Percentiles rank a stretch among this genome's conserved stretches.
Evolutionary conservation across 2,113 vertebrate genomes (phyloP).

Genomic region (Lophotis ruficrista): DNA sequence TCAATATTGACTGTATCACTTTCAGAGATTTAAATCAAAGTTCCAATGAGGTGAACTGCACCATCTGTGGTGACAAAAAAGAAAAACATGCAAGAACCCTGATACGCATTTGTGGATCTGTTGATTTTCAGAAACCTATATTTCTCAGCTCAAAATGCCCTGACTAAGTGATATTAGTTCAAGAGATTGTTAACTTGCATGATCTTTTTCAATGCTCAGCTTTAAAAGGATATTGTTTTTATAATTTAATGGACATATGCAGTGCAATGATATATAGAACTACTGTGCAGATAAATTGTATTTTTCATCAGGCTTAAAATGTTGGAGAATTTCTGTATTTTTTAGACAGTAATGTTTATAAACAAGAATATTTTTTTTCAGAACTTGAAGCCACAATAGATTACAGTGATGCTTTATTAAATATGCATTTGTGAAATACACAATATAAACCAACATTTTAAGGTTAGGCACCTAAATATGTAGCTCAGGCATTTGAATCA

Average conservation of each 20-base stretch:
- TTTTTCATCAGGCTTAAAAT: background rate
- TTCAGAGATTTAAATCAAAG: conserved; percentile 17
- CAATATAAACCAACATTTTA: background rate
- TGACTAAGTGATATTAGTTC: background rate
- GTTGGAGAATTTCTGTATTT: background rate
- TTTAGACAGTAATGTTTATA: background rate
- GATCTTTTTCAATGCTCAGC: background rate
- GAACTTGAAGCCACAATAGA: background rate
- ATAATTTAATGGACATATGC: background rate
- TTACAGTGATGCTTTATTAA: background rate
- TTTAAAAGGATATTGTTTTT: background rate
- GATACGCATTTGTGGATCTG: conserved; percentile 3
- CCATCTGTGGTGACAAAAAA: conserved; percentile 53
- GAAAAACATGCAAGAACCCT: conserved; percentile 23
- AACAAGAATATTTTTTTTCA: background rate
- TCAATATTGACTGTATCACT: conserved; percentile 29
- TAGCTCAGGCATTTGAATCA: background rate
- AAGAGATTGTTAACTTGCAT: background rate
- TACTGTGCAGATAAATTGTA: background rate
- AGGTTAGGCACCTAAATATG: background rate
- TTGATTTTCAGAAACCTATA: conserved; percentile 3
- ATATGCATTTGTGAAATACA: background rate
- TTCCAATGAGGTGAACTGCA: conserved; percentile 11
- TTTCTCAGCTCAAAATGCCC: background rate
- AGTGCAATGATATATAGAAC: background rate